Base-by-base conservation (phyloP, 2,113 vertebrate genomes). In the Centropus unirufus region DNA sequence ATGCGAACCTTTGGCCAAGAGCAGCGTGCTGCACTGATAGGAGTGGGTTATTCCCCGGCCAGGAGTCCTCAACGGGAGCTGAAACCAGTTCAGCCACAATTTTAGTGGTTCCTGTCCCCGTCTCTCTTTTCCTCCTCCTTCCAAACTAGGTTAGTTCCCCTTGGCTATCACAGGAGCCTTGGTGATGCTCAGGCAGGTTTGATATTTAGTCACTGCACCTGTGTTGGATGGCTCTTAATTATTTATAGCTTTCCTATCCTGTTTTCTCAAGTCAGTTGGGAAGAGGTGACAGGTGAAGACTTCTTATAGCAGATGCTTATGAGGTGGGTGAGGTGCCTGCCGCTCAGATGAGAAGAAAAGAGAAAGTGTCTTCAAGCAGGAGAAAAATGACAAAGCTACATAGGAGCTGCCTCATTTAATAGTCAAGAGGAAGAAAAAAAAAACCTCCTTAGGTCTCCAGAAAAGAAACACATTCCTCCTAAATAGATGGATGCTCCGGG, bases 271-370 rank as follows among this genome's bases (percentile, higher is more conserved):
- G 89, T 94, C 93, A 85, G 21, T 94, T 89, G 94, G 93, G 97
- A 66, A 94, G 92, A 92, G 91, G 94, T 95, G 96, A 92, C 97
- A 96, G 96, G 96, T 96, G 97, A 96, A 67, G 95, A 72, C 95
- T 96, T 69, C 91, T 94, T 77, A 91, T 40, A 84, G 93, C 96
- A 96, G 96, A 95, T 87, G 92, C 88, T 95, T 79, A 47, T 63
- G 94, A 95, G 86, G 96, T 24, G 91, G 95, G 84, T 80, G 87
- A 95, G 90, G 90, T 78, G 87, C 89, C 89, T 87, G 93, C 75
- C 9, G 62, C 87, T 97, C 90, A 85, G 95, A 94, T 68, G 88
- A 97, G 97, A 96, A 86, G 96, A 97, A 95, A 96, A 89, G 77
- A 92, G 63, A 76, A 96, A 92, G 90, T 42, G 81, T 93, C 93